These are phyloP conservation scores for Allobates femoralis DNA, from an alignment of 2,797 vertebrate genomes.

Conservation along the genomic window DNA sequence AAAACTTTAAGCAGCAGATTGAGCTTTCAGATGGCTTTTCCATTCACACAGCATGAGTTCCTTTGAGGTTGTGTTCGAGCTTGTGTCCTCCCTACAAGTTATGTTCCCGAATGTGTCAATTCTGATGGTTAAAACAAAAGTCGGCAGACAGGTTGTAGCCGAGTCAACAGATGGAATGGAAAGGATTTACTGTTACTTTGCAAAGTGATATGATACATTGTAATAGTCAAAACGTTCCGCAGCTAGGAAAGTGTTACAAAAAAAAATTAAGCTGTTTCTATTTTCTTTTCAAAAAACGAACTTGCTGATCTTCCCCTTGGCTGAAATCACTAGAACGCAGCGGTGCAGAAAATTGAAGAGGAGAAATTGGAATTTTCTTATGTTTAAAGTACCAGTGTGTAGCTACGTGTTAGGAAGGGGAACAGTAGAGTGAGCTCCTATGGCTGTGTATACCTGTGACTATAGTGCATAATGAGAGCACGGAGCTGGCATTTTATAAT, in stretches of 20 bases:
- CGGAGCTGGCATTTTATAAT: slow-evolving; percentile 36
- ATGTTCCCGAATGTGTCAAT: neutral
- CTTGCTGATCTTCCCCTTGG: slow-evolving; percentile 56
- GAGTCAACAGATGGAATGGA: neutral
- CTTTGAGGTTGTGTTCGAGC: neutral
- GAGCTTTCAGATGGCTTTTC: slow-evolving; percentile 10
- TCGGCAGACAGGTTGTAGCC: neutral
- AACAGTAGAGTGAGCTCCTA: slow-evolving; percentile 13
- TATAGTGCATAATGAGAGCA: slow-evolving; percentile 26
- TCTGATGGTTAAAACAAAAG: neutral
- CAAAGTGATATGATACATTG: neutral
- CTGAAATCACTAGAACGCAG: slow-evolving; percentile 61
- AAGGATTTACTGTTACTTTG: neutral
- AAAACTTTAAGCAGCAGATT: slow-evolving; percentile 18
- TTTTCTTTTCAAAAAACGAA: slow-evolving; percentile 56
- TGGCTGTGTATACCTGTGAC: slow-evolving; percentile 24
- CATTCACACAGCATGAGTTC: slow-evolving; percentile 8
- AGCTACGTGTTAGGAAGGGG: slow-evolving; percentile 6
- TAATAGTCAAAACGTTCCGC: neutral
- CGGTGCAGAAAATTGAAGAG: slow-evolving; percentile 60
- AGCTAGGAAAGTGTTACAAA: slow-evolving; percentile 41
- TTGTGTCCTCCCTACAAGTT: neutral
- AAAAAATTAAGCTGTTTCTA: slow-evolving; percentile 59
- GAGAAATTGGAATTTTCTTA: slow-evolving; percentile 60
- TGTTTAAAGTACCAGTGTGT: slow-evolving; percentile 58